Evolutionary conservation across 2,113 vertebrate species (phyloP).

Genomic region (Myrmecobius fasciatus): DNA sequence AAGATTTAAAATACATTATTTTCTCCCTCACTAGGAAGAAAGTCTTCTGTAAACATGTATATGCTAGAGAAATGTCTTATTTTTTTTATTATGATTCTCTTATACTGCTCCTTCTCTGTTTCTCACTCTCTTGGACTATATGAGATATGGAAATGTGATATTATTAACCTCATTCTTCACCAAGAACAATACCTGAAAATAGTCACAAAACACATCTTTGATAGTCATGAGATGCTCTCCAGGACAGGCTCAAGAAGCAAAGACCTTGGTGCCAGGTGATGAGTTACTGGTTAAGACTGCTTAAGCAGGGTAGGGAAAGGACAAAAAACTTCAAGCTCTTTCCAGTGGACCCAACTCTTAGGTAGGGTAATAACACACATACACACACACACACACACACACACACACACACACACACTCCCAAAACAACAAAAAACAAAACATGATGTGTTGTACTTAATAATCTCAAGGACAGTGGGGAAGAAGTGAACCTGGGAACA

Average conservation of each 20-base stretch:
- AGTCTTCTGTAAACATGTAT: not conserved
- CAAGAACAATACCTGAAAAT: not conserved
- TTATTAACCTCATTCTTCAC: not conserved
- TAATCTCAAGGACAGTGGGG: not conserved
- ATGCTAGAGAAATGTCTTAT: not conserved
- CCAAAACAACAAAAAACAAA: no score
- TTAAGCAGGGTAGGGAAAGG: no score
- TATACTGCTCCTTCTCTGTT: not conserved
- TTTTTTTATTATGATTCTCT: not conserved
- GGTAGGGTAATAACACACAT: not conserved
- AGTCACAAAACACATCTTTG: no score
- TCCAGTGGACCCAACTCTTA: not conserved
- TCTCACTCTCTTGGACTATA: not conserved
- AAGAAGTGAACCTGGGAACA: not conserved
- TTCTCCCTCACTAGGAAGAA: no score
- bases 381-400: no score
- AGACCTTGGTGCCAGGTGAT: no score
- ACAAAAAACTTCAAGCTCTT: no score
- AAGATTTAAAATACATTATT: not conserved
- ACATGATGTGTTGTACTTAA: not conserved
- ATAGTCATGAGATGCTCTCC: no score
- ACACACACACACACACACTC: no score
- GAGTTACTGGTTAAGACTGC: no score
- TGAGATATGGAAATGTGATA: not conserved
- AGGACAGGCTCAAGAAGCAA: no score